Percentiles rank a stretch among this genome's conserved stretches.
Conservation (phyloP, 2,113 vertebrate species). For the Polypterus bichir region DNA sequence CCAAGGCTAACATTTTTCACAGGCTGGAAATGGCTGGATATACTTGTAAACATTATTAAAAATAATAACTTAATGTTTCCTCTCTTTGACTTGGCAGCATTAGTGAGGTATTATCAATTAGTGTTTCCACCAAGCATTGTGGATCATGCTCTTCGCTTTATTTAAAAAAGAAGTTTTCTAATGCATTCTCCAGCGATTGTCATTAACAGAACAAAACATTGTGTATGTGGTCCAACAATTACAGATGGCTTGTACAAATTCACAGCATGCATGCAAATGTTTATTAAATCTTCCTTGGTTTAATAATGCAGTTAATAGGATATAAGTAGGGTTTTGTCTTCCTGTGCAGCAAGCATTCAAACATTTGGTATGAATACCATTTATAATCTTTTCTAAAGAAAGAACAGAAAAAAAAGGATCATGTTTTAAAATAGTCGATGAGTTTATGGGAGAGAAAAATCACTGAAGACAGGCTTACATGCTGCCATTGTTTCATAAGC, state of each 20-base stretch:
- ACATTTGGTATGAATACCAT: slow-evolving; percentile 4
- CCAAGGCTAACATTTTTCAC: slow-evolving; percentile 85
- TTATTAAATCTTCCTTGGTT: slow-evolving; percentile 8
- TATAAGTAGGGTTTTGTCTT: background rate
- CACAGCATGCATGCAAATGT: background rate
- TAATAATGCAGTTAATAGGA: slow-evolving; percentile 11
- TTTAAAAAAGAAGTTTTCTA: slow-evolving; percentile 60
- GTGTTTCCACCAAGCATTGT: slow-evolving; percentile 58
- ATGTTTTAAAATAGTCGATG: too few relatives aligned
- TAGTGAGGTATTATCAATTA: slow-evolving; percentile 79
- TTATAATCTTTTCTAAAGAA: slow-evolving; percentile 1
- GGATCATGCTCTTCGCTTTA: slow-evolving; percentile 56
- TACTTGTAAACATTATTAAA: slow-evolving; percentile 94
- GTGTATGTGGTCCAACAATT: slow-evolving; percentile 5
- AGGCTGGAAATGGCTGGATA: slow-evolving; percentile 72
- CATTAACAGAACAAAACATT: slow-evolving; percentile 42
- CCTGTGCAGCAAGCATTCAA: background rate
- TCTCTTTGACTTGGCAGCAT: slow-evolving; percentile 70
- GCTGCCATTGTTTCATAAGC: too few relatives aligned
- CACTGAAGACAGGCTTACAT: too few relatives aligned
- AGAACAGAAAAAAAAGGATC: background rate
- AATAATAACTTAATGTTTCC: slow-evolving; percentile 89
- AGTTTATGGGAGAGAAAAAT: too few relatives aligned
- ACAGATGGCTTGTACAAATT: slow-evolving; percentile 10
- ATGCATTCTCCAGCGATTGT: slow-evolving; percentile 51